These are phyloP conservation scores for Neodiprion lecontei DNA, from an alignment of 1,140 invertebrate species.

Conservation along the genomic window DNA sequence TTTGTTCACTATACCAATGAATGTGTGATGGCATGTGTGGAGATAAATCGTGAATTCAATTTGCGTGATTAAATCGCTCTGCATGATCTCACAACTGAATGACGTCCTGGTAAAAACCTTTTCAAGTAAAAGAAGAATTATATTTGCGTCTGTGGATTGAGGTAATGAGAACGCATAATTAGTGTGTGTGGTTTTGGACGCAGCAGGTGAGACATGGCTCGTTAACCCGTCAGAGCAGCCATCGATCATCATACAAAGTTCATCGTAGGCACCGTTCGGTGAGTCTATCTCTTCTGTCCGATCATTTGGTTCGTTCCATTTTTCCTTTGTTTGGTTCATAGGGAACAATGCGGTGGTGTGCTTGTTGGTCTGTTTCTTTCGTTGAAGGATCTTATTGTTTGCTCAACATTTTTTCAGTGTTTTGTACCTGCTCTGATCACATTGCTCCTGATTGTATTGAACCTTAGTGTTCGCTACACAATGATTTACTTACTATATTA, in stretches of 20 bases:
- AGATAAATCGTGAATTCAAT: background rate
- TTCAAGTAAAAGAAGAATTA: slow-evolving; percentile 15
- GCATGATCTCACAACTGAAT: background rate
- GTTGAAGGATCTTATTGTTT: slow-evolving; percentile 1
- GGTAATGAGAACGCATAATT: slow-evolving; percentile 43
- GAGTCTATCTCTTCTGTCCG: slow-evolving; percentile 57
- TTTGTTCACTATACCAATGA: background rate
- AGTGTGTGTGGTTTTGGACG: slow-evolving; percentile 59
- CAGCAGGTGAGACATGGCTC: slow-evolving; percentile 75
- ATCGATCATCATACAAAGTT: slow-evolving; percentile 70
- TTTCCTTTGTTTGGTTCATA: slow-evolving; percentile 6
- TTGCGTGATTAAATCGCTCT: background rate
- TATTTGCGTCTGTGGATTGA: slow-evolving; percentile 13
- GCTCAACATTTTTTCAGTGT: background rate
- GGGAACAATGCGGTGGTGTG: slow-evolving; percentile 6
- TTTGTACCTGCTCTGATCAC: slow-evolving; percentile 1
- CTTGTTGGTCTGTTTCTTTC: slow-evolving; percentile 7
- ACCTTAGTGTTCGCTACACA: too few relatives aligned
- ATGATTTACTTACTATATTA: background rate
- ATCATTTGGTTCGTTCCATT: background rate
- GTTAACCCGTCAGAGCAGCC: slow-evolving; percentile 71
- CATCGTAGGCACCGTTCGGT: slow-evolving; percentile 78
- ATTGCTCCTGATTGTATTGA: background rate
- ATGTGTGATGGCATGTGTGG: slow-evolving; percentile 5
- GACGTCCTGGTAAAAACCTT: background rate